Evolutionary conservation across 1,140 invertebrate genomes (phyloP).

Genomic region (Drosophila repletoides): DNA sequence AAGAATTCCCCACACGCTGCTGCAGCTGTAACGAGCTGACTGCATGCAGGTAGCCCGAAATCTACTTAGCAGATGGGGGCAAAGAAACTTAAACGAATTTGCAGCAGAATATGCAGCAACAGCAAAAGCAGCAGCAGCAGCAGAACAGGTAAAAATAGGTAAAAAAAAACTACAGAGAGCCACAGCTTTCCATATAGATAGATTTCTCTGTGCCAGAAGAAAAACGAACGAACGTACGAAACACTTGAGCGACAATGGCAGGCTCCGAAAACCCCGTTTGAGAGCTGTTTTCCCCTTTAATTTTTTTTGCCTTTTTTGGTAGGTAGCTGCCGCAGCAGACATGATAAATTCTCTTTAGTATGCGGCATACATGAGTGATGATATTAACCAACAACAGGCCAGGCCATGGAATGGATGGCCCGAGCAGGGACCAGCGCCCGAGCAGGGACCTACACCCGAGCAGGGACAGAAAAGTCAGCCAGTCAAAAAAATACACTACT

Average conservation of each 20-base stretch:
- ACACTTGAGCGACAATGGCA: slow-evolving; percentile 74
- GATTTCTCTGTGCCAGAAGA: background rate
- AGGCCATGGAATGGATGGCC: background rate
- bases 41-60: slow-evolving; percentile 72
- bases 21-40: slow-evolving; percentile 64
- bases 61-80: slow-evolving; percentile 69
- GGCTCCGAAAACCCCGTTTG: slow-evolving; percentile 29
- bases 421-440: background rate
- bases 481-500: background rate
- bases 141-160: background rate
- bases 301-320: background rate
- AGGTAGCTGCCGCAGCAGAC: slow-evolving; percentile 65
- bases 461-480: slow-evolving; percentile 10
- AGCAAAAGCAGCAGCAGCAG: slow-evolving; percentile 27
- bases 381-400: slow-evolving; percentile 74
- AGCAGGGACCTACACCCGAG: background rate
- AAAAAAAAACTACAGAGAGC: background rate
- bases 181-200: slow-evolving; percentile 10
- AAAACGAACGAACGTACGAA: slow-evolving; percentile 34
- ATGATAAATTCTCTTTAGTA: slow-evolving; percentile 80
- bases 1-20: slow-evolving; percentile 36
- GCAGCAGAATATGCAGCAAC: slow-evolving; percentile 23
- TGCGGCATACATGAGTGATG: slow-evolving; percentile 79
- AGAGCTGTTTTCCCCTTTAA: background rate
- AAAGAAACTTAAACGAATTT: slow-evolving; percentile 72